Evolutionary conservation across 1,140 invertebrate species (phyloP).

Genomic region (Neotoxoptera formosana): DNA sequence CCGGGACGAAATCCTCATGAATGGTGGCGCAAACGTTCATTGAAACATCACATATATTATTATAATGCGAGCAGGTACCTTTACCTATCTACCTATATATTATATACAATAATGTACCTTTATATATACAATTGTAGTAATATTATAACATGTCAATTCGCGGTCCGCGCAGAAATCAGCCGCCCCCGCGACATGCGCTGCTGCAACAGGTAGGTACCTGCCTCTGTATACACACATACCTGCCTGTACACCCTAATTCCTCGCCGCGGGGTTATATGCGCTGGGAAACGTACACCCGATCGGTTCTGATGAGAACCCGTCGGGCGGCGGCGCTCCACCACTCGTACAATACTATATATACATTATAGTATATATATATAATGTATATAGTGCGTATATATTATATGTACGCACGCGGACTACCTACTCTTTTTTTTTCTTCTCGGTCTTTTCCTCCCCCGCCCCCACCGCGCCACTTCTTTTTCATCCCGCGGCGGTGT

Average conservation of each 20-base stretch:
- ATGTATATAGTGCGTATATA: neutral
- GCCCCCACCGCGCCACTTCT: neutral
- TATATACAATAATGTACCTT: too few relatives aligned
- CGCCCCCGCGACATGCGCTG: neutral
- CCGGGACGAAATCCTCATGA: neutral
- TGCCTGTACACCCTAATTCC: neutral
- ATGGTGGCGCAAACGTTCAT: neutral
- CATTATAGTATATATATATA: too few relatives aligned
- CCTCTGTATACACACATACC: too few relatives aligned
- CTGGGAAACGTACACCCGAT: conserved; percentile 37
- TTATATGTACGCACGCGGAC: neutral
- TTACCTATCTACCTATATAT: too few relatives aligned
- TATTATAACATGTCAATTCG: neutral
- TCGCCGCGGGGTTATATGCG: neutral
- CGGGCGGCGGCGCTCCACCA: too few relatives aligned
- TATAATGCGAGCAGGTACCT: neutral
- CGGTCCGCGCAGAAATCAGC: neutral
- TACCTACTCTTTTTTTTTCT: neutral
- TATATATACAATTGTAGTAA: neutral
- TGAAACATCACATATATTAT: conserved; percentile 14
- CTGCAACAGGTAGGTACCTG: too few relatives aligned
- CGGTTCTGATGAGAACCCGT: conserved; percentile 30
- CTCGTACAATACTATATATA: too few relatives aligned
- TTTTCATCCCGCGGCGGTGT: neutral
- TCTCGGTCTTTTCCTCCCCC: neutral